These are phyloP conservation scores for Archocentrus centrarchus DNA, from an alignment of 2,113 vertebrate species.

Conservation along the genomic window DNA sequence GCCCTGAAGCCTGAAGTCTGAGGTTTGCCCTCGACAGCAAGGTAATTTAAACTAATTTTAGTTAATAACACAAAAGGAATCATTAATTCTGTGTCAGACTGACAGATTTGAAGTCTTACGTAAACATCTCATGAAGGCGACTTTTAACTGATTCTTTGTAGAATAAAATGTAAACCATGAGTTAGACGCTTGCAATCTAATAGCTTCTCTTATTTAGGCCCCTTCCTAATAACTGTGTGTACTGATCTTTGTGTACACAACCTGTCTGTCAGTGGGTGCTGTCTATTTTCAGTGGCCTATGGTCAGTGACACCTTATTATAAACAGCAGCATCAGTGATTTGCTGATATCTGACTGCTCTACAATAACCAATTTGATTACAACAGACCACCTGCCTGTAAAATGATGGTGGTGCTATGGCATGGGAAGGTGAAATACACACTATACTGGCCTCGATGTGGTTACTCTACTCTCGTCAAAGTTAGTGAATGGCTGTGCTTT, in stretches of 20 bases:
- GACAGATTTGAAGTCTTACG: background rate
- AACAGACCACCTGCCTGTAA: conserved; percentile 43
- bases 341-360: conserved; percentile 52
- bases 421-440: conserved; percentile 3
- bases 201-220: background rate
- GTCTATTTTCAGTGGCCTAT: conserved; percentile 36
- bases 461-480: background rate
- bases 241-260: conserved; percentile 36
- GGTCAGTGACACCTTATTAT: conserved; percentile 30
- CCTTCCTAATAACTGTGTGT: conserved; percentile 3
- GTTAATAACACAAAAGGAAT: background rate
- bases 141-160: background rate
- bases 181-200: background rate
- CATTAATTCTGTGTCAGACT: background rate
- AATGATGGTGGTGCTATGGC: conserved; percentile 8
- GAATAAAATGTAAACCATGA: background rate
- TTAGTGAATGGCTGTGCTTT: background rate
- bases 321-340: conserved; percentile 32
- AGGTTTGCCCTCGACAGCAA: background rate
- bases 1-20: background rate
- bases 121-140: background rate
- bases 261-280: conserved; percentile 10
- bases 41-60: background rate
- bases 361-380: conserved; percentile 17
- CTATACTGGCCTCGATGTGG: background rate